Percentiles rank a stretch among this genome's conserved stretches.
Evolutionary conservation across 2,888 invertebrate genomes (phyloP).

Genomic region (Noctuana brunneofusca): DNA sequence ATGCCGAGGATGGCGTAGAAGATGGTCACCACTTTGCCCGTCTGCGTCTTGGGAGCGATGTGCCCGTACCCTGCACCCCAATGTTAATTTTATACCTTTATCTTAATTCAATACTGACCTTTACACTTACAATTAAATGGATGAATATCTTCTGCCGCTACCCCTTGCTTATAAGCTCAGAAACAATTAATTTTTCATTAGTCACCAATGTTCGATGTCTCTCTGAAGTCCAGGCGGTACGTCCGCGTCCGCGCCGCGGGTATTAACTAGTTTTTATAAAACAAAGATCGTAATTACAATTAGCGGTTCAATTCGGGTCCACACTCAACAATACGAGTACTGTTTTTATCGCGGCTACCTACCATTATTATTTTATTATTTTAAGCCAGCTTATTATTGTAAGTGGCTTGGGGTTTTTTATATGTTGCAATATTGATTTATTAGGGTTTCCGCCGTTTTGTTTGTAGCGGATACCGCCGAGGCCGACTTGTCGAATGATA

Average conservation of each 20-base stretch:
- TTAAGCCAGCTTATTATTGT: slow-evolving; percentile 26
- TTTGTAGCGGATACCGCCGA: slow-evolving; percentile 63
- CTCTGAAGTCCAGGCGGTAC: too few relatives aligned
- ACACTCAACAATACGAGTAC: not conserved
- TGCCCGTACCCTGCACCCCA: slow-evolving; percentile 92
- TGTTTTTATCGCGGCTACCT: not conserved
- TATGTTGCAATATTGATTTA: slow-evolving; percentile 40
- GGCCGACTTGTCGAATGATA: slow-evolving; percentile 48
- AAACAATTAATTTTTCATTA: too few relatives aligned
- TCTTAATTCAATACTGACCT: too few relatives aligned
- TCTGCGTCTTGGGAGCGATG: slow-evolving; percentile 95
- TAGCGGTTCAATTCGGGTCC: not conserved
- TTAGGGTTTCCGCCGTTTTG: slow-evolving; percentile 54
- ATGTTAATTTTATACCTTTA: not conserved
- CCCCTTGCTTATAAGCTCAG: too few relatives aligned
- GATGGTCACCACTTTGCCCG: slow-evolving; percentile 97
- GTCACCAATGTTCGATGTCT: too few relatives aligned
- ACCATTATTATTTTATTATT: slow-evolving; percentile 3
- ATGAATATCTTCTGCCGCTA: too few relatives aligned
- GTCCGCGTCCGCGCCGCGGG: too few relatives aligned
- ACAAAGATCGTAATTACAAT: not conserved
- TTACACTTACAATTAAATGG: too few relatives aligned
- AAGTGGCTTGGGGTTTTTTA: slow-evolving; percentile 26
- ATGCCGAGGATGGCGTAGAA: slow-evolving; percentile 98
- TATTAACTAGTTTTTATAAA: too few relatives aligned